These are phyloP conservation scores for Orchesella flavescens DNA, from an alignment of 2,888 invertebrate species.

Conservation along the genomic window DNA sequence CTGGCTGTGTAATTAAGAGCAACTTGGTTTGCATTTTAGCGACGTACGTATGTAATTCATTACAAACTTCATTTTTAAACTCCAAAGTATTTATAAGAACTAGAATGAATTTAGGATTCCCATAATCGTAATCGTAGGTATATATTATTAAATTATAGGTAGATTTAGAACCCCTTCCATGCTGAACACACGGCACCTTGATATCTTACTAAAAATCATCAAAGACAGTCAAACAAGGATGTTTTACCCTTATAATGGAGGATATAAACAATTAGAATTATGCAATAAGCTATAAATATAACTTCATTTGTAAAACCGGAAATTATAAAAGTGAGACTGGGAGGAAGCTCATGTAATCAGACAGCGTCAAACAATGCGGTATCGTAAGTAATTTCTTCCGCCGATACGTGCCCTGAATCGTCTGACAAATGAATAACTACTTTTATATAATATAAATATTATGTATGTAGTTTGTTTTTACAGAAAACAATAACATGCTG, in stretches of 20 bases:
- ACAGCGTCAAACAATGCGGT: not conserved
- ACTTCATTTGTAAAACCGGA: not conserved
- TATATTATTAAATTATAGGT: no score
- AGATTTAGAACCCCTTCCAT: no score
- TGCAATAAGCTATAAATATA: not conserved
- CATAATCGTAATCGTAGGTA: no score
- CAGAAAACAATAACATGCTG: no score
- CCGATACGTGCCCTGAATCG: not conserved
- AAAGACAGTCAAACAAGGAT: not conserved
- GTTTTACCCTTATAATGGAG: not conserved
- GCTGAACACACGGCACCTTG: not conserved
- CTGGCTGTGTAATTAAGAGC: no score
- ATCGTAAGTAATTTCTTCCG: slow-evolving; percentile 8
- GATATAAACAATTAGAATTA: not conserved
- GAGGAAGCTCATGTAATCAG: not conserved
- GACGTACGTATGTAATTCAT: no score
- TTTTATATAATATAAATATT: not conserved
- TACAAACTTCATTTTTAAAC: no score
- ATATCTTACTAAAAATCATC: not conserved
- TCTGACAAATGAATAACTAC: not conserved
- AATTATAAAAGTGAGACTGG: not conserved
- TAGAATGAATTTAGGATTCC: no score
- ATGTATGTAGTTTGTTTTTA: not conserved
- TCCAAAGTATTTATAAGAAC: no score
- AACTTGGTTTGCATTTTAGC: no score